Base-by-base conservation (phyloP, 2,113 vertebrate species). In the Mola mola region DNA sequence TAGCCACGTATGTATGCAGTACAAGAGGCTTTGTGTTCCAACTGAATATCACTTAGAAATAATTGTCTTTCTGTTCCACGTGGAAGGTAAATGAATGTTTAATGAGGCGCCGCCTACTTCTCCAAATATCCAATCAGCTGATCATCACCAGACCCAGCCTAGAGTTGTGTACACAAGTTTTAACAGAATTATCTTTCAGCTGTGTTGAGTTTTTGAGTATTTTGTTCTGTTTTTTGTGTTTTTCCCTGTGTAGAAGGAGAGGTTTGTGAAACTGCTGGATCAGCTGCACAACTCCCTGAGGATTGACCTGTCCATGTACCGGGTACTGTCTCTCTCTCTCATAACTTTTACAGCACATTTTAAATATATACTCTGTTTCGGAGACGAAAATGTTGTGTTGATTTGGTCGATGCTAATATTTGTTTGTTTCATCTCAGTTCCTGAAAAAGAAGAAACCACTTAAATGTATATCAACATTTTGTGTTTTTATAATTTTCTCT, bases 231-330 rank as follows among this genome's bases (percentile, higher is more conserved):
- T 63, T 37, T 46, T 33, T 75, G 8, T 68, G 5, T 82, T 3
- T 1, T 44, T 1, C 34, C 74, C 24, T 78, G 15, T 26, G 51
- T 67, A 99, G 97, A 99, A 99, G 86, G 97, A 99, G 53, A 91
- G 97, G 47, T 99, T 99, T 57, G 96, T 99, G 77, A 99, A 99
- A 75, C 94, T 99, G 19, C 90, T 99, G 42, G 97, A 99, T 87
- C 97, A 98, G 79, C 89, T 99, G 53, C 97, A 99, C 90, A 99
- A 99, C 83, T 99, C 97, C 0, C 86, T 99, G 68, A 89, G 97
- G 58, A 99, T 99, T 0, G 97, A 99, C 82, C 93, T 99, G 49
- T 99, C 97, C 72, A 99, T 98, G 96, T 99, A 98, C 85, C 92
- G 97, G 94, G 97, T 99, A 92, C 84, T 28, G 33, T 38, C 16